Percentiles rank a stretch among this genome's conserved stretches.
Evolutionary conservation across 2,888 invertebrate genomes (phyloP).

Genomic region (Halictus quadricinctus): DNA sequence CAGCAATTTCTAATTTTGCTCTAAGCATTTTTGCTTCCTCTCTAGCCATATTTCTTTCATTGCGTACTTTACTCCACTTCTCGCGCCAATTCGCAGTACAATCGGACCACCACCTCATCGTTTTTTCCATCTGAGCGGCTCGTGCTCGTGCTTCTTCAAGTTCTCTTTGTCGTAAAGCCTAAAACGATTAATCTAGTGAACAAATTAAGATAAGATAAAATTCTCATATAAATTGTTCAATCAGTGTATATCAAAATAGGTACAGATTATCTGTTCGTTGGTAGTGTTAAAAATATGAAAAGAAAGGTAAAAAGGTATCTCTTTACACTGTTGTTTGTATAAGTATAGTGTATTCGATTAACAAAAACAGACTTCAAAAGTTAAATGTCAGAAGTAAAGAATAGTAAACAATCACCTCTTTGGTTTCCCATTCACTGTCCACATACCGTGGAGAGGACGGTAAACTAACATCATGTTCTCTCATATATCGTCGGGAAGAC

Average conservation of each 20-base stretch:
- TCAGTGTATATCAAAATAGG: background rate
- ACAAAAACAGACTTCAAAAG: background rate
- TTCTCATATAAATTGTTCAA: background rate
- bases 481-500: constrained; percentile 85
- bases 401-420: constrained; percentile 84
- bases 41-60: constrained; percentile 95
- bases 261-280: background rate
- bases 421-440: constrained; percentile 91
- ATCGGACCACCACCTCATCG: constrained; percentile 99
- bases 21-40: constrained; percentile 94
- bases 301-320: background rate
- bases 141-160: constrained; percentile 96
- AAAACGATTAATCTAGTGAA: background rate
- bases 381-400: constrained; percentile 21
- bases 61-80: constrained; percentile 97
- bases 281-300: background rate
- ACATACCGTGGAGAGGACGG: constrained; percentile 86
- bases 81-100: constrained; percentile 98
- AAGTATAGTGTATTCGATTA: background rate
- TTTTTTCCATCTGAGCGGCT: constrained; percentile 99
- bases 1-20: constrained; percentile 89
- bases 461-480: constrained; percentile 86
- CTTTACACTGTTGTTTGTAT: background rate
- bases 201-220: constrained; percentile 6
- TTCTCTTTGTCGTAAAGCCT: constrained; percentile 89